These are phyloP conservation scores for Crenichthys baileyi DNA, from an alignment of 2,797 vertebrate genomes.

Conservation along the genomic window DNA sequence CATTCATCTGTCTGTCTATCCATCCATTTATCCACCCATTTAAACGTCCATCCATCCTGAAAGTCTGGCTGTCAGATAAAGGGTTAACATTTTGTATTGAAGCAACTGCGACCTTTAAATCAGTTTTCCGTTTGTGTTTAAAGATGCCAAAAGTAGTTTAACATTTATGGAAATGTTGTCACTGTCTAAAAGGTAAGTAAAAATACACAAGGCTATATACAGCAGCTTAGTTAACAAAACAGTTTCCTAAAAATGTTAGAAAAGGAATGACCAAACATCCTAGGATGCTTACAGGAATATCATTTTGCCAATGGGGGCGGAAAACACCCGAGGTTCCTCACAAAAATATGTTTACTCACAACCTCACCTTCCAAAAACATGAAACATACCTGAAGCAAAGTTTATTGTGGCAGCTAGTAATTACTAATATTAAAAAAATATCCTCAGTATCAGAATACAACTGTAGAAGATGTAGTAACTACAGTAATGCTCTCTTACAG, in stretches of 20 bases:
- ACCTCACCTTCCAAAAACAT: not conserved
- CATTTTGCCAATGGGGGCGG: no score
- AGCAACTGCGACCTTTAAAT: conserved; percentile 20
- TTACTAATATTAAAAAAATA: not conserved
- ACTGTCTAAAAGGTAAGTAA: not conserved
- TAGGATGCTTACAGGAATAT: no score
- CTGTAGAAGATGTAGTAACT: not conserved
- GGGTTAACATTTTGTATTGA: conserved; percentile 21
- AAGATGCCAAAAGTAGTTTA: not conserved
- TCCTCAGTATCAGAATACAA: not conserved
- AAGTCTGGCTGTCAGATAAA: conserved; percentile 11
- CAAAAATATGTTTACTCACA: not conserved
- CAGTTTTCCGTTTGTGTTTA: not conserved
- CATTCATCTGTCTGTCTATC: not conserved
- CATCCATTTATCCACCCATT: not conserved
- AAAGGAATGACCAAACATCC: not conserved
- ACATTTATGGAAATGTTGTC: not conserved
- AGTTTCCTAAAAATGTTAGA: not conserved
- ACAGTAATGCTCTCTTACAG: not conserved
- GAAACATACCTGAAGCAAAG: not conserved
- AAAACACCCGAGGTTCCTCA: no score
- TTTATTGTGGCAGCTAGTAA: not conserved
- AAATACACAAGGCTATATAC: no score
- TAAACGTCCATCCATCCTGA: not conserved
- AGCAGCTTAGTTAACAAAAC: not conserved